These are phyloP conservation scores for Trichacis sp. DNA, from an alignment of 2,888 invertebrate genomes.

Conservation along the genomic window DNA sequence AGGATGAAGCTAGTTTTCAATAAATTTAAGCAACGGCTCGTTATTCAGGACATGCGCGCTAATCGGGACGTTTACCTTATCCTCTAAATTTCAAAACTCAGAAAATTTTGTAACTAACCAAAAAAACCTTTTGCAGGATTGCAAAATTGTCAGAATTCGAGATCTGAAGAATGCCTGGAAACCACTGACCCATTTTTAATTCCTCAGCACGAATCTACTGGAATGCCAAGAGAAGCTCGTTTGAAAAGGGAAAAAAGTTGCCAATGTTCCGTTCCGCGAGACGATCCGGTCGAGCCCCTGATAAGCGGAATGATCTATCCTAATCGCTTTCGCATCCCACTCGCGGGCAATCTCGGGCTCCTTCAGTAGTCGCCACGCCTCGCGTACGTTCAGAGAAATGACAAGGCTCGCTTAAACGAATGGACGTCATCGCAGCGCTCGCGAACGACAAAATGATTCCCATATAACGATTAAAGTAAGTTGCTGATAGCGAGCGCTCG, in stretches of 20 bases:
- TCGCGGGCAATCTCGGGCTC: background rate
- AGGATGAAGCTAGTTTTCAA: too few relatives aligned
- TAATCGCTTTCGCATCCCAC: conserved; percentile 1
- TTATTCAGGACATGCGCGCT: too few relatives aligned
- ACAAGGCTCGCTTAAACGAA: conserved; percentile 19
- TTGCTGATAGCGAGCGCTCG: conserved; percentile 28
- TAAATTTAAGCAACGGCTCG: too few relatives aligned
- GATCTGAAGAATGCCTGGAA: too few relatives aligned
- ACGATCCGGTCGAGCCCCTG: background rate
- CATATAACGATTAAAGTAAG: conserved; percentile 32
- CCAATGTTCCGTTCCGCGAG: background rate
- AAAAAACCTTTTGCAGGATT: too few relatives aligned
- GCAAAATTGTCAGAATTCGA: too few relatives aligned
- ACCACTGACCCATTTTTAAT: too few relatives aligned
- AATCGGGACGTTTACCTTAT: too few relatives aligned
- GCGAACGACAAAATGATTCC: conserved; percentile 34
- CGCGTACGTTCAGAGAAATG: conserved; percentile 24
- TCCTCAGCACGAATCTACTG: too few relatives aligned
- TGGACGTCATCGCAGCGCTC: conserved; percentile 23
- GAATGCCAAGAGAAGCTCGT: too few relatives aligned
- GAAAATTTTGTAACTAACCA: too few relatives aligned
- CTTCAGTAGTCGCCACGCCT: conserved; percentile 18
- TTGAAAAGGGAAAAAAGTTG: background rate
- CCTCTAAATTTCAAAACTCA: too few relatives aligned
- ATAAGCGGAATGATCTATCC: background rate